Percentiles rank a stretch among this genome's conserved stretches.
These are phyloP conservation scores for Melanchra persicariae DNA, from an alignment of 2,888 invertebrate genomes.

Conservation along the genomic window DNA sequence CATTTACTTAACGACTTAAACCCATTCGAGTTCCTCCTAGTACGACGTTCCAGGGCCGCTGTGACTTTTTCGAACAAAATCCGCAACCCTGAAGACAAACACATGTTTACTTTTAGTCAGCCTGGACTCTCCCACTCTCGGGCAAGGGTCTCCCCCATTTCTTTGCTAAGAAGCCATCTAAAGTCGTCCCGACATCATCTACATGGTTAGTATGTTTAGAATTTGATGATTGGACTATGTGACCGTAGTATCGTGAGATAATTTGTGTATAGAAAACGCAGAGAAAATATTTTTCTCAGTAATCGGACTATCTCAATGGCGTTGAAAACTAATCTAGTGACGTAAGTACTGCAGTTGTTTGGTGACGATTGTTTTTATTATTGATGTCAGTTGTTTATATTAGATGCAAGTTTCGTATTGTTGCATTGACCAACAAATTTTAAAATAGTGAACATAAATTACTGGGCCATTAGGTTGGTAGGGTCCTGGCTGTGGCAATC, in stretches of 20 bases:
- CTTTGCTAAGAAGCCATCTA: too few relatives aligned
- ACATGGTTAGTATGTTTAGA: neutral
- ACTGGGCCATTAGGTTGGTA: slow-evolving; percentile 14
- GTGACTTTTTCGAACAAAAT: too few relatives aligned
- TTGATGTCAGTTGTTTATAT: slow-evolving; percentile 13
- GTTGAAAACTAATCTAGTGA: slow-evolving; percentile 28
- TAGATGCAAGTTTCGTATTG: neutral
- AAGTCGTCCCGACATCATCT: too few relatives aligned
- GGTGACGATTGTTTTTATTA: slow-evolving; percentile 34
- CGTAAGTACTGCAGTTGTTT: neutral
- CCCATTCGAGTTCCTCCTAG: too few relatives aligned
- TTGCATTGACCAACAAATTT: slow-evolving; percentile 6
- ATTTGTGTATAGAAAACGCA: neutral
- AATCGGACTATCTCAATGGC: neutral
- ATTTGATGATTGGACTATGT: too few relatives aligned
- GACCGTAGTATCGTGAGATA: neutral
- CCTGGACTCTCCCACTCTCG: too few relatives aligned
- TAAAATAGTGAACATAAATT: slow-evolving; percentile 22
- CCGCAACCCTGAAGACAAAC: too few relatives aligned
- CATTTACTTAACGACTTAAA: too few relatives aligned
- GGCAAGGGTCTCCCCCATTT: too few relatives aligned
- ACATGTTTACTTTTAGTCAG: too few relatives aligned
- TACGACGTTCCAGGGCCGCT: too few relatives aligned
- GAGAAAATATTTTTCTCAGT: slow-evolving; percentile 1
- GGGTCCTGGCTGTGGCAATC: neutral